Conservation (phyloP, 2,888 invertebrate genomes). For the Apomyelois bistriatella region DNA sequence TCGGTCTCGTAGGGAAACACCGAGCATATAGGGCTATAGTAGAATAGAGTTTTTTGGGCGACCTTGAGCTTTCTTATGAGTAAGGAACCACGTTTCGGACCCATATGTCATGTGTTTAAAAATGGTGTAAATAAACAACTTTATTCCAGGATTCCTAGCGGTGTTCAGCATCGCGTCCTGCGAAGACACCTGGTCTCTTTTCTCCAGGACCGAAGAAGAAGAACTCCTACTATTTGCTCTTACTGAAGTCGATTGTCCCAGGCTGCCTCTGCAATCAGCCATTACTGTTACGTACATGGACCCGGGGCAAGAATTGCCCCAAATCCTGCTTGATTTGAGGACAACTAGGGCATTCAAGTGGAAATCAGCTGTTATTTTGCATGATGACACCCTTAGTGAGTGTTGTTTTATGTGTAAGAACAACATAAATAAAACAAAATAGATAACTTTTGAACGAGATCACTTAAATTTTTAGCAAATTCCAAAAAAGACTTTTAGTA, state of each 20-base stretch:
- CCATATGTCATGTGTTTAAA: no score
- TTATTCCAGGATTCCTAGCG: slow-evolving; percentile 82
- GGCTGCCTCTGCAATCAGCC: slow-evolving; percentile 83
- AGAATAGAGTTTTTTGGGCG: no score
- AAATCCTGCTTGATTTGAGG: slow-evolving; percentile 87
- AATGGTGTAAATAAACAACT: background rate
- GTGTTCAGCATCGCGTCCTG: slow-evolving; percentile 88
- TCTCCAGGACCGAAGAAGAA: slow-evolving; percentile 81
- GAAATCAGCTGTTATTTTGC: slow-evolving; percentile 85
- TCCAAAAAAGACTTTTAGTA: no score
- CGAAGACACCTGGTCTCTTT: slow-evolving; percentile 86
- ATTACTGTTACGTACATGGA: slow-evolving; percentile 85
- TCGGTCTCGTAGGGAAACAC: no score
- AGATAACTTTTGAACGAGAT: no score
- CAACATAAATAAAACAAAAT: no score
- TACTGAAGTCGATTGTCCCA: slow-evolving; percentile 89
- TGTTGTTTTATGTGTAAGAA: slow-evolving; percentile 7
- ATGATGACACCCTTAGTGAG: slow-evolving; percentile 87
- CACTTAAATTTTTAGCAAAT: no score
- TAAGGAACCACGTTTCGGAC: no score
- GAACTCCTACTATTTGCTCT: slow-evolving; percentile 86
- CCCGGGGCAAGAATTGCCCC: slow-evolving; percentile 86
- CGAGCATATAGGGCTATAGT: no score
- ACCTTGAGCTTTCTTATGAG: no score
- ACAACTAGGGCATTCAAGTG: slow-evolving; percentile 83